phyloP scores from a whole-genome alignment of 53 echinoderm and acorn worm species.

The Mesocentrotus franciscanus region DNA sequence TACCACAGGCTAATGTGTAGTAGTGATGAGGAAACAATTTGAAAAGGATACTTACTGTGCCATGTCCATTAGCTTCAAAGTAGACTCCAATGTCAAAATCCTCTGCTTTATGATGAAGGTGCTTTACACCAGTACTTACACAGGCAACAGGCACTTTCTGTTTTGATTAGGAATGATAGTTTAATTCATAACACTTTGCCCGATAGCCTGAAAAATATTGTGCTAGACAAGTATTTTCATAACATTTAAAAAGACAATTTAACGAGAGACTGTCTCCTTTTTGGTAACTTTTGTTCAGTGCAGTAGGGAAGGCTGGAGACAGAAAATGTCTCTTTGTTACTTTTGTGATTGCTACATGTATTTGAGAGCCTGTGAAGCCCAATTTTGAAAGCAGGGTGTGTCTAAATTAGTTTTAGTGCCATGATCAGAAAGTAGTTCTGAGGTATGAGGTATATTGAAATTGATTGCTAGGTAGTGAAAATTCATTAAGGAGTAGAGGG shows the following conservation, averaged over 20 bases:
- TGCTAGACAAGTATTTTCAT: neutral
- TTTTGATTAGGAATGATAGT: neutral
- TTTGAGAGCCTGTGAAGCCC: neutral
- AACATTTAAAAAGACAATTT: neutral
- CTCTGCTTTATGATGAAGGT: constrained; percentile 86
- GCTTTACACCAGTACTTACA: constrained; percentile 92
- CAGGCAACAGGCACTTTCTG: constrained; percentile 98
- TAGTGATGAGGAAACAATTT: neutral
- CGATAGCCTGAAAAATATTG: neutral
- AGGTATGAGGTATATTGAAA: too few relatives aligned
- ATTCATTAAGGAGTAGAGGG: too few relatives aligned
- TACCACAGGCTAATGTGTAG: neutral
- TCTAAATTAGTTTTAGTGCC: too few relatives aligned
- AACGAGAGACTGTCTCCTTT: too few relatives aligned
- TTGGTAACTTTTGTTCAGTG: too few relatives aligned
- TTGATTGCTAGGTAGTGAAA: too few relatives aligned
- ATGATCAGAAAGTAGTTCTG: too few relatives aligned
- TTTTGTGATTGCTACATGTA: too few relatives aligned
- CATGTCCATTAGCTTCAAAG: constrained; percentile 99
- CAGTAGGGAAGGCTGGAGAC: too few relatives aligned
- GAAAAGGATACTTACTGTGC: constrained; percentile 79
- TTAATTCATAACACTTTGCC: neutral
- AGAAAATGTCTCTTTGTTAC: too few relatives aligned
- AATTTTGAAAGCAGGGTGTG: too few relatives aligned
- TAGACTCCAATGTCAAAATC: constrained; percentile 96